Percentiles rank a stretch among this genome's conserved stretches.
Evolutionary conservation across 30 jellyfish, hydroid and myxozoan species (phyloP).

Genomic region (Turritopsis rubra): DNA sequence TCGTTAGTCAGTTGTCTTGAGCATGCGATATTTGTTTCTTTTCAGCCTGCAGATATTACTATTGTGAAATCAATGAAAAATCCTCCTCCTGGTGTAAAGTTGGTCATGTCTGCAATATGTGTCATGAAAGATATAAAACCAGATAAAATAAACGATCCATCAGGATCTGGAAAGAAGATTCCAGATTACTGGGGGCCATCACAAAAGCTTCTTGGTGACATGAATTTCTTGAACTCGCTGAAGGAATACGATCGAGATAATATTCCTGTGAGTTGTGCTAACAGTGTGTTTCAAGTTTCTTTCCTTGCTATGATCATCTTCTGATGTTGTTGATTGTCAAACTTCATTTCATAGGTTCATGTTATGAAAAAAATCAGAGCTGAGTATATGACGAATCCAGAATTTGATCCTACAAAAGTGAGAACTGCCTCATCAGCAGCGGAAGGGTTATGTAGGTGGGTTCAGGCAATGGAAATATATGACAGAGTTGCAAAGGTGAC

Average conservation of each 20-base stretch:
- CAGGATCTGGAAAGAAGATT: conserved; percentile 94
- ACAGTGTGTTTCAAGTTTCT: too few species aligned
- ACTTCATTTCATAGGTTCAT: conserved; percentile 42
- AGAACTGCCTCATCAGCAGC: conserved; percentile 98
- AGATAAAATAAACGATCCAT: conserved; percentile 83
- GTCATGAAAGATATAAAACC: conserved; percentile 94
- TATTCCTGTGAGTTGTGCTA: conserved; percentile 65
- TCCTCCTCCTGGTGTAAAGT: conserved; percentile 97
- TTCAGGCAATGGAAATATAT: conserved; percentile 93
- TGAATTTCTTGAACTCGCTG: conserved; percentile 73
- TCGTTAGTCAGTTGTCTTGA: neutral
- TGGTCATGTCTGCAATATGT: conserved; percentile 97
- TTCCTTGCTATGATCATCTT: too few species aligned
- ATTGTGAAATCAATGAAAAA: conserved; percentile 96
- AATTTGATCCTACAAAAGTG: conserved; percentile 91
- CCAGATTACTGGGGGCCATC: conserved; percentile 99
- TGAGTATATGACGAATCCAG: conserved; percentile 81
- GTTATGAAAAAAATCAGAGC: conserved; percentile 84
- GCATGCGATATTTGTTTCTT: neutral
- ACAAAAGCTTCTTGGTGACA: conserved; percentile 91
- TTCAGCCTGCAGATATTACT: conserved; percentile 94
- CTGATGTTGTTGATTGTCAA: too few species aligned
- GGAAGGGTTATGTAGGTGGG: conserved; percentile 99
- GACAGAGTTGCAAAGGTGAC: conserved; percentile 94
- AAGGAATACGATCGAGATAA: conserved; percentile 86